Base-by-base conservation (phyloP, 2,797 vertebrate genomes). In the Parotocinclus haroldoi region DNA sequence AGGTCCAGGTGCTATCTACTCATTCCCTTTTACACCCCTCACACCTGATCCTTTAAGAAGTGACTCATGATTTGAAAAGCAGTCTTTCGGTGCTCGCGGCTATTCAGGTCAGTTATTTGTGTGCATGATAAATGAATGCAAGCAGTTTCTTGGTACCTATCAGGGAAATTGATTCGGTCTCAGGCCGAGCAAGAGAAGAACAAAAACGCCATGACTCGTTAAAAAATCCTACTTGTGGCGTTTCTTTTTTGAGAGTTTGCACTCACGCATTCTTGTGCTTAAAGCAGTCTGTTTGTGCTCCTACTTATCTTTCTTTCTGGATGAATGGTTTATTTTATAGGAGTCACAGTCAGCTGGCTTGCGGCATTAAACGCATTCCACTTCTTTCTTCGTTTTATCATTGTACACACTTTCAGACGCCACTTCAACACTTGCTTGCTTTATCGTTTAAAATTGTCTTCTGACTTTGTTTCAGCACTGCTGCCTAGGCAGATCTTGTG, bases 11-110 rank as follows among this genome's bases (percentile, higher is more conserved):
- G 52, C 59, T 27, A 40, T 45, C 57, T 56, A 51, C 27, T 19
- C 53, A 61, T 69, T 54, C 61, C 9, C 66, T 70, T 59, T 68
- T 74, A 37, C 51, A 58, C 52, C 12, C 50, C 51, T 51, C 40
- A 53, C 53, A 62, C 59, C 18, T 9, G 37, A 57, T 39, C 19
- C 17, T 66, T 49, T 48, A 39, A 50, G 48, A 66, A 52, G 39
- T 53, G 40, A 62, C 14, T 50, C 16, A 38, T 14, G 51, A 58
- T 58, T 52, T 3, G 39, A 45, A 45, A 37, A 11, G 39, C 55
- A 46, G 55, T 42, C 48, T 16, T 66, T 56, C 36, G 27, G 27
- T 27, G 27, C 27, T 27, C 27, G 27, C 53, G 7, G 37, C 17
- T 42, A 12, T 14, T 51, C 50, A 12, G 54, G 9, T 4, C n/a